Conservation (phyloP, 2,113 vertebrate genomes). For the Heliornis fulica region DNA sequence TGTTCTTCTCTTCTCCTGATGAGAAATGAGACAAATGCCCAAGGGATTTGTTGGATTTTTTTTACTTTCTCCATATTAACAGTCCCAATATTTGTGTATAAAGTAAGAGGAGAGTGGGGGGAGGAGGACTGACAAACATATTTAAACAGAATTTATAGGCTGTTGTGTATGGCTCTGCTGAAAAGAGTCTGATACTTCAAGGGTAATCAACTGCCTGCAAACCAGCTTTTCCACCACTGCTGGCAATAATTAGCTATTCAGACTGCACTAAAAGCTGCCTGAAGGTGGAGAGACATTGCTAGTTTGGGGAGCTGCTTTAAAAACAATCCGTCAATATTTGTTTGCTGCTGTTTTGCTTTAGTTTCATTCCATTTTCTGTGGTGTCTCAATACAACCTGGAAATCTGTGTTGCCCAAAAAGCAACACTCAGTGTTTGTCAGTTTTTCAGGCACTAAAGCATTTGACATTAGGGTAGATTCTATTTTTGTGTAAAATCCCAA, state of each 20-base stretch:
- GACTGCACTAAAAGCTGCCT: slow-evolving; percentile 75
- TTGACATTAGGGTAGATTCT: slow-evolving; percentile 34
- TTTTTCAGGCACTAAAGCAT: slow-evolving; percentile 8
- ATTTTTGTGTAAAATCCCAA: slow-evolving; percentile 61
- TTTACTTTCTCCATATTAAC: neutral
- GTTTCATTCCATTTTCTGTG: neutral
- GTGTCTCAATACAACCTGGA: neutral
- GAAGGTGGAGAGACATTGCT: slow-evolving; percentile 31
- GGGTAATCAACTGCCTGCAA: slow-evolving; percentile 13
- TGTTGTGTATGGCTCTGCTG: neutral
- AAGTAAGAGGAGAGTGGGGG: neutral
- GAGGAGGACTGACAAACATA: neutral
- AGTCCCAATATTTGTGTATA: neutral
- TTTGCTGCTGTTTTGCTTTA: neutral
- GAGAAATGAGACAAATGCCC: neutral
- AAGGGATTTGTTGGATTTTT: neutral
- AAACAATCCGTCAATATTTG: neutral
- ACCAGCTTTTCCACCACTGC: slow-evolving; percentile 69
- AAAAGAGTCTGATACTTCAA: neutral
- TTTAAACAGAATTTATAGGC: slow-evolving; percentile 21
- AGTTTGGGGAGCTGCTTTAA: neutral
- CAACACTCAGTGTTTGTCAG: neutral
- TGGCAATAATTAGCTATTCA: slow-evolving; percentile 79
- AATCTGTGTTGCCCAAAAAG: neutral
- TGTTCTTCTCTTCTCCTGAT: neutral